A percentile compares a stretch with the other conserved stretches of the same genome.
phyloP scores from a whole-genome alignment of 2,797 vertebrate genomes.

The Gymnopithys bicolor region DNA sequence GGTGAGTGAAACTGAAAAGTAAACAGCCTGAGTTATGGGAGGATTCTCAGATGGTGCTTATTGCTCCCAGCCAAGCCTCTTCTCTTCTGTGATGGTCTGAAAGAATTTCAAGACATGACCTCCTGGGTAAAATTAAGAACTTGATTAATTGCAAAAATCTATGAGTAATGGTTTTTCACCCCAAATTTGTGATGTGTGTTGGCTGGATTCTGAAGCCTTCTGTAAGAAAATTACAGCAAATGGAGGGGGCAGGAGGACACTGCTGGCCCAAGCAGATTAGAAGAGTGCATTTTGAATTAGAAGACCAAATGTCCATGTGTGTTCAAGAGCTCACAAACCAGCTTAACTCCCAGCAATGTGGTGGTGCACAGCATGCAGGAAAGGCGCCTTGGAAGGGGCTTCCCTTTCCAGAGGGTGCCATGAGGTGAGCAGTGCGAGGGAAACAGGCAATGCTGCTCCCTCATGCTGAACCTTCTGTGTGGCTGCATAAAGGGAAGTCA shows the following conservation, averaged over 20 bases:
- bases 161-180: not conserved
- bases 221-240: slow-evolving; percentile 1
- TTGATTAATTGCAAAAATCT: slow-evolving; percentile 6
- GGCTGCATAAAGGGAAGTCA: not conserved
- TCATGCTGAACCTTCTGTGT: not conserved
- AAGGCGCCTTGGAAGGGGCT: not conserved
- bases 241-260: not conserved
- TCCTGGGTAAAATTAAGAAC: slow-evolving; percentile 12
- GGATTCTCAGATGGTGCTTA: slow-evolving; percentile 23
- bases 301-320: not conserved
- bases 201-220: not conserved
- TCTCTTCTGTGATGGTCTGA: slow-evolving; percentile 14
- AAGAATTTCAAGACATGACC: slow-evolving; percentile 7
- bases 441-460: not conserved
- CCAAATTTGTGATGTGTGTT: not conserved
- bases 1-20: not conserved
- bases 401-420: not conserved
- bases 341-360: not conserved
- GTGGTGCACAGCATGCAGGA: not conserved
- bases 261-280: not conserved
- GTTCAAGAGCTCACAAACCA: not conserved
- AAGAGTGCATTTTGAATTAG: not conserved
- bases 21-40: not conserved
- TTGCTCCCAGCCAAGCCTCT: slow-evolving; percentile 19
- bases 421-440: not conserved